Evolutionary conservation across 2,888 invertebrate genomes (phyloP), one percentile per base, ranked within the genome.

Genomic region (Drosophila neonasuta): DNA sequence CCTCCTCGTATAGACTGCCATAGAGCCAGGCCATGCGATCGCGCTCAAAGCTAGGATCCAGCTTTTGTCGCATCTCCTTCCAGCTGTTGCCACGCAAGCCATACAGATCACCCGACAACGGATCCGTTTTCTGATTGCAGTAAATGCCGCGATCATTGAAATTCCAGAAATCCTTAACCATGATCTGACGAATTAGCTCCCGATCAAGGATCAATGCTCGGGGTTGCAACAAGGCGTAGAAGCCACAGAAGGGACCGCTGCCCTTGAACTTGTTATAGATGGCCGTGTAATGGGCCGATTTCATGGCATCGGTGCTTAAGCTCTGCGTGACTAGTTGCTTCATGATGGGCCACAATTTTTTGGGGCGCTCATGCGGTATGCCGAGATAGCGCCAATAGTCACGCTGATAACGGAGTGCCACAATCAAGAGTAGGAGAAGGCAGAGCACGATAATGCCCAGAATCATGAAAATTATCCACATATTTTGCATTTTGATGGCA

Each of bases 41-140:
- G 0, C 86, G 76, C 5, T 88, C 88, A 42, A 91, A 90, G 1
- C 87, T 83, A 29, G 90, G 89, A 46, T 90, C 88, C 34, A 91
- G 54, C 65, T 90, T 91, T 29, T 88, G 80, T n/a, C 92, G 87
- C 77, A 91, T 79, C 41, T 87, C 89, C 68, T 89, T 90, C 92
- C 92, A 92, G 51, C 83, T 85, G 6, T 80, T 77, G 30, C 90
- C 91, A 41, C 91, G 90, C 74, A 91, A 63, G 3, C 88, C 88
- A 46, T 91, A 91, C 13, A 92, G 66, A 79, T 92, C 90, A 0
- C 82, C 90, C 0, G 91, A 90, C 36, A 92, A 51, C 0, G 92
- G 91, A 80, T 92, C 92, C 34, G 86, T 76, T 17, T 87, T 84
- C 42, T 83, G 86, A 58, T 91, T 90, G 36, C 86, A 84, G 60